Base-by-base conservation (phyloP, 30 jellyfish, hydroid and myxozoan species). In the Hydra vulgaris region DNA sequence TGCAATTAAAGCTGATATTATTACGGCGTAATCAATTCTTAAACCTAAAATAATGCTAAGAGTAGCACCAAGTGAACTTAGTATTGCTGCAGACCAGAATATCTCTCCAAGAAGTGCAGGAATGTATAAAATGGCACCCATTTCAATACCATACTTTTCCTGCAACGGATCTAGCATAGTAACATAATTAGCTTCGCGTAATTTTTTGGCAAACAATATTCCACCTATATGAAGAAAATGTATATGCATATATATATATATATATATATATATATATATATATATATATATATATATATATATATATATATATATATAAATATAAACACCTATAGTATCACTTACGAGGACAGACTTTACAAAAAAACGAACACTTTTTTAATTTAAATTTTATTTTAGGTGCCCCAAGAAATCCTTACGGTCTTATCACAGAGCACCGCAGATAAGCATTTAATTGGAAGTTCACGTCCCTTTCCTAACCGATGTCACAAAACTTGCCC, bases 131-230 rank as follows among this genome's bases (percentile, higher is more conserved):
- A 91, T 25, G 0, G 94, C 96, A 7, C 98, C 98, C 98, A 91
- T 83, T 86, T 89, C 76, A 8, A 82, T 85, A 18, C 96, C 95
- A 66, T 91, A 91, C 83, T 86, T 82, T 27, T 86, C 95, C 70
- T 91, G 98, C 81, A 91, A 69, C 7, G 98, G 98, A 78, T 91
- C 98, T 25, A 91, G 86, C 98, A 91, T 86, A 24, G 98, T 91
- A 27, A 86, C 95, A 84, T 91, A 87, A 70, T 94, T 94, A 23
- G 83, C 78, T 40, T 91, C 89, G 25, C 96, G 96, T 95, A 91
- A 86, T 25, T 76, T 86, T 79, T 72, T 74, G 0, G 98, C 98
- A 81, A 91, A 91, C 71, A 91, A 77, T 17, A 84, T 17, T 8
- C 98, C 98, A 82, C 98, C 98, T 91, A 26, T 7, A 68, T 68